Base-by-base conservation (phyloP, 2,888 invertebrate species). In the Cataglyphis livida region DNA sequence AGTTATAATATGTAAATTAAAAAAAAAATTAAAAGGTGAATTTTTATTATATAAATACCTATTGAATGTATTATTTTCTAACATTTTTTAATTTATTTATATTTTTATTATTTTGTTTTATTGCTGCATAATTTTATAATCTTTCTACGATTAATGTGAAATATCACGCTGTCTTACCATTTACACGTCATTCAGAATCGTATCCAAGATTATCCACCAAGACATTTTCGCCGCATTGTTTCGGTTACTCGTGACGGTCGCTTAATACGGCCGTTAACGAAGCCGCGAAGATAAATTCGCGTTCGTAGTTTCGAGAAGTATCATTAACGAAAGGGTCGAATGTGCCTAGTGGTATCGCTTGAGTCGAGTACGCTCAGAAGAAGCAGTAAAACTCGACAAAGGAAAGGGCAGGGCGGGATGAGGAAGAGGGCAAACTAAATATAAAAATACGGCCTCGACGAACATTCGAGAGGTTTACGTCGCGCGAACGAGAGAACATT, bases 251-350 rank as follows among this genome's bases (percentile, higher is more conserved):
- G n/a, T 35, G 41, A 44, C 48, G 38, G 38, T 18, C 54, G 51
- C 41, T 64, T 62, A 74, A 62, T 51, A 51, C 54, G 25, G 3
- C 35, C 64, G 70, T 84, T 70, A 41, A 75, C 44, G 57, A 64
- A 25, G 64, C 61, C 21, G 35, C 75, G 25, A 71, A 76, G 82
- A 76, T 84, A 84, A 82, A 84, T 82, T 82, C 64, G 73, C 81
- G 44, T 57, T 59, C 28, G 62, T 9, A 83, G 57, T 51, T 44
- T 51, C 61, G 44, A 32, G 48, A 68, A 84, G 78, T 70, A 75
- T 85, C 84, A 84, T 87, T 85, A 89, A 85, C 64, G 84, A 85
- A 89, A 88, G 86, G 83, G 84, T 89, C 88, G 81, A 82, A 78
- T 44, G 64, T 44, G 64, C 66, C n/a, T 51, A 65, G 38, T 41